Conservation (phyloP, 2,888 invertebrate genomes). For the Diarsia brunnea region DNA sequence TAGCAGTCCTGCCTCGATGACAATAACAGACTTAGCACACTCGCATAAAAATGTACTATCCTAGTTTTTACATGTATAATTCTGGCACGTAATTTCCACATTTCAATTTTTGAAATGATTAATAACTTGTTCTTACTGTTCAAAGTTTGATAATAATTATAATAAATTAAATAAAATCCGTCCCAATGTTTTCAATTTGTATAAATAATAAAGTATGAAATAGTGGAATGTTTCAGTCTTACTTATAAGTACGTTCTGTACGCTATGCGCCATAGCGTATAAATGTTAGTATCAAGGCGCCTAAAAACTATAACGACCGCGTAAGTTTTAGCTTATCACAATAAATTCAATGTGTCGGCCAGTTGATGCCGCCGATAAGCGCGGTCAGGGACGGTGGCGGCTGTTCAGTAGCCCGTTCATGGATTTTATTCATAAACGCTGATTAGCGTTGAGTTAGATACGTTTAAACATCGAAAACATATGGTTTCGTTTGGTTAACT, state of each 20-base stretch:
- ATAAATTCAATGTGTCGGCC: background rate
- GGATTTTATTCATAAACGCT: background rate
- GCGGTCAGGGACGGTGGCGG: background rate
- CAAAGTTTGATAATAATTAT: conserved; percentile 30
- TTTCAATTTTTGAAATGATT: conserved; percentile 44
- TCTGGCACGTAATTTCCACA: conserved; percentile 73
- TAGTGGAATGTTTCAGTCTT: conserved; percentile 88
- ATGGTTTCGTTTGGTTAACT: background rate
- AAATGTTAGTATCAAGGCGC: conserved; percentile 40
- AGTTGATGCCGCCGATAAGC: background rate
- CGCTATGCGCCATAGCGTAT: conserved; percentile 49
- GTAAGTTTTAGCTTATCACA: background rate
- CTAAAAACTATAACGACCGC: conserved; percentile 17
- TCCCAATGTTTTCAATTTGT: conserved; percentile 40
- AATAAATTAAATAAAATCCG: conserved; percentile 36
- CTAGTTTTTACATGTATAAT: conserved; percentile 61
- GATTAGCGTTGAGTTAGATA: background rate
- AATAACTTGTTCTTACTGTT: conserved; percentile 41
- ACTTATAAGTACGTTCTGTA: conserved; percentile 80
- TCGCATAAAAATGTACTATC: conserved; percentile 1
- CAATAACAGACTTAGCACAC: background rate
- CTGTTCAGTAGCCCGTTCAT: background rate
- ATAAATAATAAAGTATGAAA: conserved; percentile 58
- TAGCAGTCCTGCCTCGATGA: background rate
- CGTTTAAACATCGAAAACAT: too few species aligned